phyloP scores from a whole-genome alignment of 2,113 vertebrate genomes.

The Pseudonaja textilis region DNA sequence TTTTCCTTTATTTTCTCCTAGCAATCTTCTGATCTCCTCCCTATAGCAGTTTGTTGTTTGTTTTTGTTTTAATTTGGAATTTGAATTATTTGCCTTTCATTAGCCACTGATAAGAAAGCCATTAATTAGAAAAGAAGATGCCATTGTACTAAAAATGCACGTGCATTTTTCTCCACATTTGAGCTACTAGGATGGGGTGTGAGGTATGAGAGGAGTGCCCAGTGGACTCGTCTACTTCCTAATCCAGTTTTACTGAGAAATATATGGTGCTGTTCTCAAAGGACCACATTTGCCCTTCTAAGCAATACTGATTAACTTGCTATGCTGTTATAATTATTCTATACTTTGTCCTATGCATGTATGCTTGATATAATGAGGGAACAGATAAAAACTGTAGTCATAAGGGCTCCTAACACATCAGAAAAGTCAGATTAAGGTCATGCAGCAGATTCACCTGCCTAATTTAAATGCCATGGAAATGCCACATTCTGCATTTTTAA shows the following conservation, averaged over 20 bases:
- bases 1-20: background rate
- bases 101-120: background rate
- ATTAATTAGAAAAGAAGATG: background rate
- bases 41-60: background rate
- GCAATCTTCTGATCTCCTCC: background rate
- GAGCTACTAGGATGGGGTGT: background rate
- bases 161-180: background rate
- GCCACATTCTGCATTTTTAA: background rate
- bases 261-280: background rate
- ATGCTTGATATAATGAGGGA: background rate
- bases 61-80: background rate
- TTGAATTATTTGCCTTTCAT: background rate
- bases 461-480: background rate
- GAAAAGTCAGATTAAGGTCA: background rate
- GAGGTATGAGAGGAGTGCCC: background rate
- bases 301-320: background rate
- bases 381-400: background rate
- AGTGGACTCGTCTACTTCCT: background rate
- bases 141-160: background rate
- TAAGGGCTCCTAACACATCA: background rate
- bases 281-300: background rate
- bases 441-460: background rate
- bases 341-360: background rate
- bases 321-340: background rate
- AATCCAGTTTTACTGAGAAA: background rate